A percentile compares a stretch with the other conserved stretches of the same genome.
Conservation (phyloP, 2,113 vertebrate genomes). For the Phyllostomus discolor region DNA sequence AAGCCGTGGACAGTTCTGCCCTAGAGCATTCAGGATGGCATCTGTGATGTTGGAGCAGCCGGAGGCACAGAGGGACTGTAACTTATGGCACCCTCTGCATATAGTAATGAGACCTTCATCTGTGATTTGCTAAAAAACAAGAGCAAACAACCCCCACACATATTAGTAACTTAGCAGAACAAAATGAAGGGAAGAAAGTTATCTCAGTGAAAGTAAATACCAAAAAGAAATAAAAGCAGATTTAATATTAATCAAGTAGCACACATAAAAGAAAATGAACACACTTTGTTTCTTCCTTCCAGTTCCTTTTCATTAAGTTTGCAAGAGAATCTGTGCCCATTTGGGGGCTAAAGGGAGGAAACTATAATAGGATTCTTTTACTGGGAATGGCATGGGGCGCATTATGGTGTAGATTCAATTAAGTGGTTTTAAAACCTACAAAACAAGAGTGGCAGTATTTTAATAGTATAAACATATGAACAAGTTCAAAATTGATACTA, state of each 20-base stretch:
- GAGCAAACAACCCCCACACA: not conserved
- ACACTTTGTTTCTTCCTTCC: not conserved
- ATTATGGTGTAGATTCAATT: not conserved
- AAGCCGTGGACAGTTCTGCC: conserved; percentile 96
- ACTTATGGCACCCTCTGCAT: conserved; percentile 96
- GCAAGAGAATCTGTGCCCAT: not conserved
- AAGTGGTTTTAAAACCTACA: conserved; percentile 29
- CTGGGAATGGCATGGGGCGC: not conserved
- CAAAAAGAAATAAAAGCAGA: conserved; percentile 22
- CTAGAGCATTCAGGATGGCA: conserved; percentile 95
- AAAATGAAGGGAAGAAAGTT: not conserved
- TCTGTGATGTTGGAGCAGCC: conserved; percentile 99
- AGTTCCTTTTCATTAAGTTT: not conserved
- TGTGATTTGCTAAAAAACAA: conserved; percentile 91
- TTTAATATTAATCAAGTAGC: conserved; percentile 4
- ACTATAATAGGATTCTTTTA: not conserved
- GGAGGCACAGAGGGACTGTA: conserved; percentile 97
- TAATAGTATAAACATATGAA: conserved; percentile 8
- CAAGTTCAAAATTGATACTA: conserved; percentile 30
- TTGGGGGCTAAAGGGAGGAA: not conserved
- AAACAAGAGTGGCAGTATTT: conserved; percentile 24
- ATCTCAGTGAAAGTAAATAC: conserved; percentile 22
- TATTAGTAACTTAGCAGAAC: conserved; percentile 38
- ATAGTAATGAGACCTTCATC: conserved; percentile 98
- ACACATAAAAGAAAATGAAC: conserved; percentile 9